Evolutionary conservation across 2,888 invertebrate species (phyloP), one percentile per base, ranked within the genome.

Genomic region (Drosophila trichaetosa): DNA sequence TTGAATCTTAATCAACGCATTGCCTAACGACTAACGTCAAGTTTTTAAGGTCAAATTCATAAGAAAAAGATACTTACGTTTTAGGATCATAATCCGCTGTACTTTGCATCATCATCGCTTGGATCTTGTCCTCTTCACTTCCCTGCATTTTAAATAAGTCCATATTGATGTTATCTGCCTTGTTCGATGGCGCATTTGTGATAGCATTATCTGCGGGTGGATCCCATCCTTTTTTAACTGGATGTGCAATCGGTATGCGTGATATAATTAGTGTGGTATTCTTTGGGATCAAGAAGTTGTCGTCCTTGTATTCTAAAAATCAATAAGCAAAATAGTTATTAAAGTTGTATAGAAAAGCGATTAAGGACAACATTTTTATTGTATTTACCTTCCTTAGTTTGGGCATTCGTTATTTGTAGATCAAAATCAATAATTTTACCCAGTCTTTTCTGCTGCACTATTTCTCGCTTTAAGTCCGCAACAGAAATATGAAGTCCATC

Each of bases 401-500:
- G 98, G 64, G 98, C 98, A 95, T 99, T 99, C 46, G 98, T 98
- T 75, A 99, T 97, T 94, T 98, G 97, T 69, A 99, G 94, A 94
- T 99, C 99, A 93, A 99, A 99, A 93, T 99, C 98, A 0, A 97
- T 96, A 75, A 97, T 96, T 93, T 98, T 98, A 62, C 98, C 98
- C 89, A 99, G 96, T 64, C 98, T 96, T 93, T 99, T 99, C 93
- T 99, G 98, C 90, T 98, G 97, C 73, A 98, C 95, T 86, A 99
- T 99, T 63, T 97, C 96, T 90, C 98, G 97, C 94, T 99, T 99
- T 79, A 99, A 94, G 93, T 99, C 99, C 54, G 96, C 96, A 82
- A 99, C 97, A 52, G 98, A 98, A 91, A 99, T 99, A 93, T 98
- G 97, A 70, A 99, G 95, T 70, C 99, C 99, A 95, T 99, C 99